phyloP scores from a whole-genome alignment of 1,140 invertebrate species.

The Drosophila busckii region DNA sequence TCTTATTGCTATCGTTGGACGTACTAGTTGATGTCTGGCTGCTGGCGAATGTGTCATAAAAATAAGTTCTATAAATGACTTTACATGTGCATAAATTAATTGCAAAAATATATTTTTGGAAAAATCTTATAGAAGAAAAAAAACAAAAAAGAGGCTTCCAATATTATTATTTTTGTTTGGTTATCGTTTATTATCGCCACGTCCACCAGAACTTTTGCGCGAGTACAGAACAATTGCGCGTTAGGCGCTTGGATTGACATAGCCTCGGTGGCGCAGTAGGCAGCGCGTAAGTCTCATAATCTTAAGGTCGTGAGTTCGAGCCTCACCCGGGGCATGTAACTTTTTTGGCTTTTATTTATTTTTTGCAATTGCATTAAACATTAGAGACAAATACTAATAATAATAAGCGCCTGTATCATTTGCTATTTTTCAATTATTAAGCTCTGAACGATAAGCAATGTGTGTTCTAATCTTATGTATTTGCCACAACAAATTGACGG shows the following conservation, averaged over 20 bases:
- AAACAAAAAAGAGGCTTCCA: background rate
- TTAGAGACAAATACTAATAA: background rate
- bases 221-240: constrained; percentile 18
- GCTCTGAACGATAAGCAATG: too few relatives aligned
- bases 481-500: too few relatives aligned
- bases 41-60: too few relatives aligned
- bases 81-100: too few relatives aligned
- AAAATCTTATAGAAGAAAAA: too few relatives aligned
- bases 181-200: background rate
- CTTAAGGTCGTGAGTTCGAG: constrained; percentile 98
- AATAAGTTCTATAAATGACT: too few relatives aligned
- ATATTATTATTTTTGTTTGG: background rate
- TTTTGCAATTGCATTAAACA: background rate
- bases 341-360: constrained; percentile 76
- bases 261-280: constrained; percentile 94
- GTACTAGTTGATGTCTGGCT: background rate
- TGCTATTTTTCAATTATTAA: too few relatives aligned
- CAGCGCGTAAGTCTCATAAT: constrained; percentile 98
- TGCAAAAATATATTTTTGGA: too few relatives aligned
- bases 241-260: constrained; percentile 6
- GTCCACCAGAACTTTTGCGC: constrained; percentile 5
- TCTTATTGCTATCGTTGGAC: constrained; percentile 1
- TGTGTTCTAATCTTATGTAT: too few relatives aligned
- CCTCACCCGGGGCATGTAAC: constrained; percentile 91
- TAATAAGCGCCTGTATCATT: too few relatives aligned